Base-by-base conservation (phyloP, 2,113 vertebrate species). In the Cygnus buccinator region DNA sequence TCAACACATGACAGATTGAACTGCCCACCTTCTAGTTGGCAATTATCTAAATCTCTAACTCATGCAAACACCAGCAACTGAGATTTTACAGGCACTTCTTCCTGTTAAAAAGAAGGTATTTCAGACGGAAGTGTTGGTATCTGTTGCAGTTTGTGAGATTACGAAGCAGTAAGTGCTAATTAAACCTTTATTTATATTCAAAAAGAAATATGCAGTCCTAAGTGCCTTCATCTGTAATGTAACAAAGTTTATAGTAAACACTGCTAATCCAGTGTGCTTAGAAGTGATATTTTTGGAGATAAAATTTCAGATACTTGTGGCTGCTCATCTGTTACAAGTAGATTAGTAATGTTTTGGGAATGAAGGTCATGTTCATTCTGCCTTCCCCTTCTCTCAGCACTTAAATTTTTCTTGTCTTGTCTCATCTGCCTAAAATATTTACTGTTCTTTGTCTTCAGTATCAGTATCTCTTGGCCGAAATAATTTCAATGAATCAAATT, bases 201-300 rank as follows among this genome's bases (percentile, higher is more conserved):
- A 41, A 93, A 95, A 89, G 79, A 95, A 94, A 70, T 92, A 89
- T 48, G 54, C 50, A 61, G 39, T 59, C 48, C 37, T 90, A 79
- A 91, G 57, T 94, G 66, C 89, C 81, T 94, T 95, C 58, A 86
- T 92, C 87, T 90, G 65, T 79, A 73, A 33, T 50, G 15, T 66
- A 81, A 82, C 66, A 65, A 81, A 87, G 94, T 89, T 96, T 89
- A 71, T 61, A 89, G 67, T 92, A 96, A 97, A 95, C 54, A 67
- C 25, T 72, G 74, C 66, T 95, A 95, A 97, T 97, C 97, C 85
- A 21, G 16, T 50, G 43, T 59, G 44, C 44, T 95, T 93, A 78
- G 85, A 94, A 89, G 87, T 88, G 91, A 94, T 95, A 84, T 86
- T 95, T 91, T 86, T 73, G 31, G 82, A 93, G 92, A 87, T 93